Base-by-base conservation (phyloP, 2,888 invertebrate species). In the Actias luna region DNA sequence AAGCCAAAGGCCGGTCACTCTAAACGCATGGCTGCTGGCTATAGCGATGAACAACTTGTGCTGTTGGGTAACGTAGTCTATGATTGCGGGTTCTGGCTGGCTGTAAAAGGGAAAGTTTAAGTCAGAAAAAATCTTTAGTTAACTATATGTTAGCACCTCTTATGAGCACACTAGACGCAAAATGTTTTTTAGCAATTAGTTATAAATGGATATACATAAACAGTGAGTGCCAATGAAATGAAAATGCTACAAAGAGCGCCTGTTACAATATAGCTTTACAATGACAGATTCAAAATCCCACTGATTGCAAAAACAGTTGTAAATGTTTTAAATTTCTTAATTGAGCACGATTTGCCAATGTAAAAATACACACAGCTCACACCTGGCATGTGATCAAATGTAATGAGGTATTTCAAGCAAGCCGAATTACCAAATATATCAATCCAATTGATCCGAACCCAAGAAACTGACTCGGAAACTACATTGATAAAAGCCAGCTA, bases 61-160 rank as follows among this genome's bases (percentile, higher is more conserved):
- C 83, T 98, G 98, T 81, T 99, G 99, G 0, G 98, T 98, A 65
- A 97, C 95, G 81, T 97, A 99, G 77, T 99, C 97, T 59, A 99
- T 89, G 66, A 99, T 97, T 85, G 97, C 97, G 0, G 96, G 95
- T 82, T 98, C 98, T 0, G 95, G 95, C 72, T 94, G 93, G 22
- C 97, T 97, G 77, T 55, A 72, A 63, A 18, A 14, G 22, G 35
- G 80, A n/a, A 22, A 22, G 58, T 50, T 12, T 22, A 3, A 4
- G 14, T 50, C 12, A 22, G 22, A 22, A 46, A 46, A 22, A 46
- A 22, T 2, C 46, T 46, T 22, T n/a, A n/a, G 10, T 3, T 46
- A 1, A n/a, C 5, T 39, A 10, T 46, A 46, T 7, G 18, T 4
- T 42, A 8, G 4, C 42, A 4, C 42, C 18, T 5, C 8, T 18